Evolutionary conservation across 2,888 invertebrate genomes (phyloP).

Genomic region (Lamellibrachia satsuma): DNA sequence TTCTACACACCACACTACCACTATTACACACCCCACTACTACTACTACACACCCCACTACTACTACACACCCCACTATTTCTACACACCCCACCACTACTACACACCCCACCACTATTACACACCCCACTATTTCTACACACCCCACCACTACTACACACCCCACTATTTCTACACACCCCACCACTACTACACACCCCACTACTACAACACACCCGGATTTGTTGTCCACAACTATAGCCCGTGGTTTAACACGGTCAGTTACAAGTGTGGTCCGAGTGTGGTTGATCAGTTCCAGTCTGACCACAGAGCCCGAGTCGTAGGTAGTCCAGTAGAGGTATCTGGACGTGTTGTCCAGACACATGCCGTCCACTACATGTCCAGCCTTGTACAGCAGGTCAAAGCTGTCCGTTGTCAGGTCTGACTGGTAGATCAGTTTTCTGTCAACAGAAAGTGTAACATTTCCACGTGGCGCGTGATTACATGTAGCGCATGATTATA

Average conservation of each 20-base stretch:
- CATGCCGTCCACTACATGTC: slow-evolving; percentile 9
- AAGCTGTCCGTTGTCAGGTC: not conserved
- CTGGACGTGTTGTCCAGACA: not conserved
- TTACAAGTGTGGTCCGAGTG: not conserved
- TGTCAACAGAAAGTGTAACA: not conserved
- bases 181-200: not conserved
- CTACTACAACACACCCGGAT: not conserved
- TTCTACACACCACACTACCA: too few species aligned
- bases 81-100: too few species aligned
- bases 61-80: too few species aligned
- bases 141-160: not conserved
- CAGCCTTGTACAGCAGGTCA: not conserved
- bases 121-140: too few species aligned
- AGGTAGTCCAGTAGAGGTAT: not conserved
- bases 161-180: too few species aligned
- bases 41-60: too few species aligned
- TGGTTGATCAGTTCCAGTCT: slow-evolving; percentile 1
- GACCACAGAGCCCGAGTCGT: not conserved
- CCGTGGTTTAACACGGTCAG: not conserved
- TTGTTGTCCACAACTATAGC: not conserved
- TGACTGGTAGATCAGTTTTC: not conserved
- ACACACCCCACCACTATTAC: too few species aligned
- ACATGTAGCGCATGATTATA: not conserved
- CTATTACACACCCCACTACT: too few species aligned
- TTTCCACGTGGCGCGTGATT: not conserved